Percentiles rank a stretch among this genome's conserved stretches.
Conservation (phyloP, 2,888 invertebrate species). For the Tetragnatha montana region DNA sequence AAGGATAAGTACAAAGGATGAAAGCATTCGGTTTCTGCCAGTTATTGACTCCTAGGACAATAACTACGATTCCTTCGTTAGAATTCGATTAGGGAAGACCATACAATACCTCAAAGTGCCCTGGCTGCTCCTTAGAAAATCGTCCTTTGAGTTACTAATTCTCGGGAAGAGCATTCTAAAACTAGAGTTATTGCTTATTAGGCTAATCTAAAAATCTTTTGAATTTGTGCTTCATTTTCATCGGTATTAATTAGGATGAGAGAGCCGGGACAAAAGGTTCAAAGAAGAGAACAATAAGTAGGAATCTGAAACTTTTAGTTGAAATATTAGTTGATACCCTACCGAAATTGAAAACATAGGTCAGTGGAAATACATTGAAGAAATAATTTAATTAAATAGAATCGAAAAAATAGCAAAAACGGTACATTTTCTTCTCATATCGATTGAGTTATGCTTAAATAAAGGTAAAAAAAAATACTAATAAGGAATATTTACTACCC, state of each 20-base stretch:
- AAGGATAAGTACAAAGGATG: slow-evolving; percentile 18
- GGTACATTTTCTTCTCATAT: no score
- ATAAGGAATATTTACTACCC: no score
- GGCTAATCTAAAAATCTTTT: neutral
- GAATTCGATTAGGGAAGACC: slow-evolving; percentile 13
- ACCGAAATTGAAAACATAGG: no score
- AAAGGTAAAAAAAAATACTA: no score
- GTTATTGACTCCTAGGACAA: slow-evolving; percentile 23
- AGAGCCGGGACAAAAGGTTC: neutral
- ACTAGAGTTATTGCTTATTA: neutral
- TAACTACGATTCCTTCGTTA: slow-evolving; percentile 1
- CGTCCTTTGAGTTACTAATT: neutral
- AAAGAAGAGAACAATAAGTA: no score
- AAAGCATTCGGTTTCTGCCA: slow-evolving; percentile 6
- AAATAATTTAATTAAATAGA: no score
- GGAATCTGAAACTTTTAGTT: no score
- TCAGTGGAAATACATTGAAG: no score
- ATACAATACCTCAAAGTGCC: neutral
- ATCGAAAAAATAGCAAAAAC: no score
- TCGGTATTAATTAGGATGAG: neutral
- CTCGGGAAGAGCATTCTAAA: slow-evolving; percentile 13
- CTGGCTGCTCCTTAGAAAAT: slow-evolving; percentile 11
- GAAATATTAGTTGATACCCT: no score
- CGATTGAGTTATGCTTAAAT: no score
- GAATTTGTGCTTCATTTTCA: neutral